These are phyloP conservation scores for Myxocyprinus asiaticus DNA, from an alignment of 2,113 vertebrate species.

Conservation along the genomic window DNA sequence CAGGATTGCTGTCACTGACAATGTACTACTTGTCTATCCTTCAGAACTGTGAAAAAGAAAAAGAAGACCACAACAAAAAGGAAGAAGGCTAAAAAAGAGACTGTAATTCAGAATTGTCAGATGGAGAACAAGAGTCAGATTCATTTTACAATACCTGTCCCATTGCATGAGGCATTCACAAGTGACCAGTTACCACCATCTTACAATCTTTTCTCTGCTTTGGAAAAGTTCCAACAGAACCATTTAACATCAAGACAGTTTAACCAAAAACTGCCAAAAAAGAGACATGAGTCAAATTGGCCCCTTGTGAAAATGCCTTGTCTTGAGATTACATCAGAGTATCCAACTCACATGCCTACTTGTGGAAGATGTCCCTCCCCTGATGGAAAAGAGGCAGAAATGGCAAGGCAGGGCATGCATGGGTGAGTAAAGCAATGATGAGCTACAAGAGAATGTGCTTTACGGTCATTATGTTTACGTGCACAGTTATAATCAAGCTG, in stretches of 20 bases:
- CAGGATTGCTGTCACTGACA: too few species aligned
- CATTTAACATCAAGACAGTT: neutral
- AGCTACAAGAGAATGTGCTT: too few species aligned
- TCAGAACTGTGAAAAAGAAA: too few species aligned
- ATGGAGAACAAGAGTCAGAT: too few species aligned
- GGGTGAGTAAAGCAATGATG: too few species aligned
- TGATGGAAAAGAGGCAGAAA: neutral
- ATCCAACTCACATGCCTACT: neutral
- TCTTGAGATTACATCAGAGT: neutral
- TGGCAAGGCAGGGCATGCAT: too few species aligned
- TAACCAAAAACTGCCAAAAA: neutral
- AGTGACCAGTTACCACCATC: conserved; percentile 69
- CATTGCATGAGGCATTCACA: conserved; percentile 76
- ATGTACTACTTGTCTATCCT: too few species aligned
- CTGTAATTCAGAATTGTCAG: accelerated
- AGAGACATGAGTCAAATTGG: conserved; percentile 20
- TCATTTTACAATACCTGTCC: too few species aligned
- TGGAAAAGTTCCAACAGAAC: neutral
- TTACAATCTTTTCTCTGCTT: conserved; percentile 61
- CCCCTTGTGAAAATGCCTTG: neutral
- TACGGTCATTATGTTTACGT: too few species aligned
- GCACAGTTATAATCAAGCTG: too few species aligned
- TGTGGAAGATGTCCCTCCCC: neutral
- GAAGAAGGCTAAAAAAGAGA: too few species aligned
- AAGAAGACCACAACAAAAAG: too few species aligned